Percentiles rank a stretch among this genome's conserved stretches.
These are phyloP conservation scores for Nipponia nippon DNA, from an alignment of 2,113 vertebrate genomes.

Conservation along the genomic window DNA sequence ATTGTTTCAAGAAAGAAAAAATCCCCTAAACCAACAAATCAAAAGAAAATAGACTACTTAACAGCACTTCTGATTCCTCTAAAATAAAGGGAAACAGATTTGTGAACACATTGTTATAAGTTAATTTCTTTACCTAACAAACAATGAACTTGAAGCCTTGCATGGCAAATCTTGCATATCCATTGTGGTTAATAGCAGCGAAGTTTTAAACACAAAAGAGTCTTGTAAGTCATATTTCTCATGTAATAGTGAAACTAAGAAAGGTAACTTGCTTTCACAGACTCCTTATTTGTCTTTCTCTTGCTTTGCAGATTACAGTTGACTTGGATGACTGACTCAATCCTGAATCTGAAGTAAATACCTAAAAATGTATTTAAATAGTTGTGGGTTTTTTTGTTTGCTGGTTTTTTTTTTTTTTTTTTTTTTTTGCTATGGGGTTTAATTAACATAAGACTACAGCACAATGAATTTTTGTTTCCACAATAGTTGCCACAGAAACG, in stretches of 20 bases:
- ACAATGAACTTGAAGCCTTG: neutral
- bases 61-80: neutral
- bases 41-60: neutral
- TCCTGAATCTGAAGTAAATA: neutral
- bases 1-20: neutral
- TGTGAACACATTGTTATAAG: neutral
- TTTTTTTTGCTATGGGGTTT: neutral
- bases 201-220: neutral
- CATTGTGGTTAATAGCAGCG: neutral
- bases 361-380: neutral
- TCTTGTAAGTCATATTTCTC: neutral
- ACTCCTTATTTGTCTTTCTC: neutral
- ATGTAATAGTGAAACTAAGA: neutral
- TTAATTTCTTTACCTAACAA: neutral
- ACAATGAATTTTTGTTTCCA: conserved; percentile 26
- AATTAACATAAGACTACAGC: neutral
- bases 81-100: neutral
- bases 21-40: neutral
- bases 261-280: neutral
- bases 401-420: too few species aligned
- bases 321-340: neutral
- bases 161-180: neutral
- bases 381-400: too few species aligned
- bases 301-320: neutral
- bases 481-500: neutral